phyloP scores from a whole-genome alignment of 2,888 invertebrate species.

The Axea sp. region DNA sequence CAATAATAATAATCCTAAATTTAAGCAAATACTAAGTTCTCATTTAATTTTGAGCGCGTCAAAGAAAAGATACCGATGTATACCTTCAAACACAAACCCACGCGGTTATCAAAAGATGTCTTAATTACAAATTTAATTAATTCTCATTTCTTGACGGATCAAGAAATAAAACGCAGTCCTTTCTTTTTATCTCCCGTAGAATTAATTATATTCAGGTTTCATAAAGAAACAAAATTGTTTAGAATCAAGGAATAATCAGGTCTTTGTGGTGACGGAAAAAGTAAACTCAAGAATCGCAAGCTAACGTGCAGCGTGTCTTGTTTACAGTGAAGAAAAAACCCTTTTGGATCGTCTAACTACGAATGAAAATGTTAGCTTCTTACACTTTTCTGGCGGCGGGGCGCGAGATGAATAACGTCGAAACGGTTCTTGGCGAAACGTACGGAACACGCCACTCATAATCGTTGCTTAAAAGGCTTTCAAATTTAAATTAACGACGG shows the following conservation, averaged over 20 bases:
- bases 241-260: constrained; percentile 49
- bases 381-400: constrained; percentile 23
- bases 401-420: constrained; percentile 38
- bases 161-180: constrained; percentile 1
- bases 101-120: constrained; percentile 19
- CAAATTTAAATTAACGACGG: constrained; percentile 49
- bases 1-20: no score
- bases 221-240: constrained; percentile 10
- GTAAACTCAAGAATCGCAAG: constrained; percentile 12
- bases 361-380: constrained; percentile 50
- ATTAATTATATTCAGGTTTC: constrained; percentile 35
- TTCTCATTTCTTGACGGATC: constrained; percentile 3
- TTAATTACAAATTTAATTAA: constrained; percentile 46
- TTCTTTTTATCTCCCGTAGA: not conserved
- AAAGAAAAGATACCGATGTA: constrained; percentile 26
- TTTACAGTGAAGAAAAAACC: constrained; percentile 7
- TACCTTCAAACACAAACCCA: not conserved
- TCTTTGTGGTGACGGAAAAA: no score
- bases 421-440: constrained; percentile 37
- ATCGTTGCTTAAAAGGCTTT: constrained; percentile 52
- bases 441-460: constrained; percentile 52
- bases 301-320: constrained; percentile 2
- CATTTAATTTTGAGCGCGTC: constrained; percentile 29
- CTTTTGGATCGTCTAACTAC: constrained; percentile 25
- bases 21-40: constrained; percentile 10